Evolutionary conservation across 2,797 vertebrate genomes (phyloP), one percentile per base, ranked within the genome.

Genomic region (Diplodus puntazzo): DNA sequence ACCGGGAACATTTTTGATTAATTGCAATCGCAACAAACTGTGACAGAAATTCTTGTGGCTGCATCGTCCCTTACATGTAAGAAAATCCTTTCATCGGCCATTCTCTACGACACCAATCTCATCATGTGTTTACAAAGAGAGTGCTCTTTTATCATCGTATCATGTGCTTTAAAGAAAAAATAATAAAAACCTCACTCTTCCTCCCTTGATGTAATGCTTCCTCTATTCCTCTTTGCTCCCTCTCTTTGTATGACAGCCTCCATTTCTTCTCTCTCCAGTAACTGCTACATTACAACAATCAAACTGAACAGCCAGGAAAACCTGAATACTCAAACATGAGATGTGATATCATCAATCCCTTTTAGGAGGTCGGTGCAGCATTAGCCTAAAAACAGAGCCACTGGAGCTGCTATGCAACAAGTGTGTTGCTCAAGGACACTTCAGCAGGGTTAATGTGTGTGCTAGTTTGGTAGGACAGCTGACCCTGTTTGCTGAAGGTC

Each of bases 121-220:
- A 83, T 83, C 87, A 89, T 82, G 82, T 84, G 84, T 89, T 85
- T 49, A 76, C 52, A 78, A 82, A 89, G 81, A 89, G 70, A 88
- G 71, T 18, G 10, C 49, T 80, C 79, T 67, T 87, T 92, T 80
- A 89, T 87, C 42, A 87, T 75, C 79, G 27, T 39, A 81, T 90
- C 85, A 90, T 73, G 81, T 5, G 70, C 73, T 80, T 59, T 10
- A 67, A 68, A 48, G 43, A 59, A 69, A 66, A 49, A 71, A 13
- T 21, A n/a, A 62, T 20, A 63, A 52, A 46, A 61, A 14, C 11
- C 39, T 79, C 45, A 45, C 21, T 75, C 43, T 71, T 61, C 14
- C 42, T 71, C 39, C 49, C 21, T 39, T 62, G 42, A 61, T 73
- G 45, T 64, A 43, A 73, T 46, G 42, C 73, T 67, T 65, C 39